phyloP scores from a whole-genome alignment of 1,140 invertebrate genomes.

The Caenorhabditis brenneri region DNA sequence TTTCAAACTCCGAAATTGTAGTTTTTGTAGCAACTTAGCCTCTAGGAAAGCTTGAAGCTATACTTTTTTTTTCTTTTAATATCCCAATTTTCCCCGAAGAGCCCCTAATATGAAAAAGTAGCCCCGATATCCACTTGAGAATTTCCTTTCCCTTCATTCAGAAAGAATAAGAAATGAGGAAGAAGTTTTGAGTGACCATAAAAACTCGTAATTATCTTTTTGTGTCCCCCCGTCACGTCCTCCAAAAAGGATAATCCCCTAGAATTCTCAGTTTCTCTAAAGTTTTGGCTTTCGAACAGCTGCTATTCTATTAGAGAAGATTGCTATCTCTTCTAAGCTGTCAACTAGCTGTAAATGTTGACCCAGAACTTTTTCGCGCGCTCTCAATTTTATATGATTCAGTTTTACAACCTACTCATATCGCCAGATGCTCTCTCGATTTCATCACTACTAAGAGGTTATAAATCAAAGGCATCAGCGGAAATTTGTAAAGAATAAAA shows the following conservation, averaged over 20 bases:
- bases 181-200: background rate
- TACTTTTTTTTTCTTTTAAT: background rate
- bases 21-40: too few relatives aligned
- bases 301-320: too few relatives aligned
- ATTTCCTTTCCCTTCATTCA: too few relatives aligned
- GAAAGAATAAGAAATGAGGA: too few relatives aligned
- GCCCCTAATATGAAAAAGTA: background rate
- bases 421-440: too few relatives aligned
- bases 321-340: too few relatives aligned
- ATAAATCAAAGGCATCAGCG: background rate
- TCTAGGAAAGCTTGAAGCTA: too few relatives aligned
- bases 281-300: too few relatives aligned
- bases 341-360: background rate
- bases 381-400: background rate
- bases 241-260: background rate
- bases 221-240: background rate
- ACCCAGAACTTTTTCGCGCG: background rate
- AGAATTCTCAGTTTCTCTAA: background rate
- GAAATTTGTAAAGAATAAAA: slow-evolving; percentile 28
- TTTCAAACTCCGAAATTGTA: too few relatives aligned
- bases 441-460: background rate
- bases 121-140: background rate
- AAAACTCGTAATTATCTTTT: background rate
- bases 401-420: background rate
- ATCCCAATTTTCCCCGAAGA: background rate